Evolutionary conservation across 2,797 vertebrate genomes (phyloP), one percentile per base, ranked within the genome.

Genomic region (Lophotriccus pileatus): DNA sequence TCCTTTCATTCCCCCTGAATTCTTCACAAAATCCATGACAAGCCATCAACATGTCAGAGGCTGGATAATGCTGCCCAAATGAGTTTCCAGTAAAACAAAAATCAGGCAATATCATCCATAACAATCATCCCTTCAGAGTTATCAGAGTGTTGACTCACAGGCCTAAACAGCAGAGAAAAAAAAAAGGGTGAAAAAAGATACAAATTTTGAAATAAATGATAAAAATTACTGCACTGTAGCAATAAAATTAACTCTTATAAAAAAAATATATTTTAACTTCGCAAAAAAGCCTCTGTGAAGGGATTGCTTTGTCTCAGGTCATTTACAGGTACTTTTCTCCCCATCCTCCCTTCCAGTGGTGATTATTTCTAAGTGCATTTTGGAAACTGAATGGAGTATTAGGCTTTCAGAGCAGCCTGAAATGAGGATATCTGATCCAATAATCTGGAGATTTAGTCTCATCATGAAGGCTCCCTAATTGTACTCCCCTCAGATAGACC

Each of bases 361-460:
- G 79, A 89, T 94, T 90, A 92, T 76, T 79, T 87, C 80, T 3
- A 21, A 62, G 47, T 50, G 72, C 36, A 17, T 87, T 94, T 46
- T 78, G 58, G 53, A 74, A 84, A 87, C 46, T 11, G 66, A 87
- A 37, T 22, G 18, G 28, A 74, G 11, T 25, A 74, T 64, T 47
- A 39, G 50, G 44, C 82, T 91, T 91, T 74, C 88, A 93, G 74
- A 91, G 56, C 64, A 66, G 28, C 2, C 79, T 88, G 62, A 93
- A 93, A 56, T 30, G 70, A 89, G 46, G 23, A 47, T 90, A 85
- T 94, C 87, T 66, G 81, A 82, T 87, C 92, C 82, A 91, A 69
- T 90, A 90, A 96, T 80, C 83, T 74, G 58, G 30, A 95, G 85
- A 96, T 95, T 95, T 87, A 74, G 64, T 63, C 94, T 94, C 89